Percentiles rank a stretch among this genome's conserved stretches.
Conservation (phyloP, 2,797 vertebrate genomes). For the Cottoperca gobio region DNA sequence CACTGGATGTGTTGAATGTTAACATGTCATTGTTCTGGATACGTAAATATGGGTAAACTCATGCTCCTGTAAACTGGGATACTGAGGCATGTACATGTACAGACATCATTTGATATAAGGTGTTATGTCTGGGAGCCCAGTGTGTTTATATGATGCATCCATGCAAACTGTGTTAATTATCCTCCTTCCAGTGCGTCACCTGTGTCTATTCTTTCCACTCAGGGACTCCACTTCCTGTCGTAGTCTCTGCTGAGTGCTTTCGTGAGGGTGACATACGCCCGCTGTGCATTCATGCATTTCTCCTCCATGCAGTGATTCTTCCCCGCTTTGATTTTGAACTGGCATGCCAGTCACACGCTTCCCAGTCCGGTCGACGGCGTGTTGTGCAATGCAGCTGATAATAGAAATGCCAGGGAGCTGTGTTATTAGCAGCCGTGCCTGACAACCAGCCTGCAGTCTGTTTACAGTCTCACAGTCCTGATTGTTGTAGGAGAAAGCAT, state of each 20-base stretch:
- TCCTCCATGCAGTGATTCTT: background rate
- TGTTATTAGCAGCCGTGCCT: constrained; percentile 11
- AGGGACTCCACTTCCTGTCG: constrained; percentile 64
- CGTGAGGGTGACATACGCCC: background rate
- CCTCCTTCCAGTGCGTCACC: constrained; percentile 33
- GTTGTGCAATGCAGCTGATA: constrained; percentile 16
- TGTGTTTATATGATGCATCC: constrained; percentile 27
- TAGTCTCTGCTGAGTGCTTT: constrained; percentile 25
- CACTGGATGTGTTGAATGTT: background rate
- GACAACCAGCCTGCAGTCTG: constrained; percentile 4
- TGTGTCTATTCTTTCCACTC: constrained; percentile 43
- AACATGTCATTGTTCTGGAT: background rate
- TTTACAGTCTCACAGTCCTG: constrained; percentile 28
- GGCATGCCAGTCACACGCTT: constrained; percentile 4
- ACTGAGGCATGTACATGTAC: background rate
- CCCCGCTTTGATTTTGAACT: background rate
- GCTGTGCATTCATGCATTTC: constrained; percentile 18
- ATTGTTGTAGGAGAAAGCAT: constrained; percentile 16
- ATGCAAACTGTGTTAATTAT: constrained; percentile 49
- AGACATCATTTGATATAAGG: background rate
- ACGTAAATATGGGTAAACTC: background rate
- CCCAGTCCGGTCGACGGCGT: constrained; percentile 9
- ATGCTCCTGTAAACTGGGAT: background rate
- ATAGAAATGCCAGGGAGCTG: background rate
- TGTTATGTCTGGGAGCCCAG: background rate